Evolutionary conservation across 1,140 invertebrate species (phyloP).

Genomic region (Trichonephila clavipes): DNA sequence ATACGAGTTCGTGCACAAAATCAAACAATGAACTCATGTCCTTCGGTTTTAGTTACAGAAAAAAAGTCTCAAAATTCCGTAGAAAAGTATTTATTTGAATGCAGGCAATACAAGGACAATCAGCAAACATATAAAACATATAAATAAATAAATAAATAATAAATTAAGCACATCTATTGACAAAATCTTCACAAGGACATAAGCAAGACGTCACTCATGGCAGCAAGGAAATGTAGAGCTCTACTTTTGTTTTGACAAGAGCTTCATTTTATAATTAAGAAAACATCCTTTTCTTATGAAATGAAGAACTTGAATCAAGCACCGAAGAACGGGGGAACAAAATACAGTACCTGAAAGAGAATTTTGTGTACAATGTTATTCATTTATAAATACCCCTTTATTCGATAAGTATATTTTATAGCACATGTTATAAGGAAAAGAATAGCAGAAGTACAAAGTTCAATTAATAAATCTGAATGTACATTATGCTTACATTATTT

Average conservation of each 20-base stretch:
- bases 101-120: background rate
- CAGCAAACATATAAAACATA: background rate
- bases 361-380: background rate
- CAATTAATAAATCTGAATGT: too few species aligned
- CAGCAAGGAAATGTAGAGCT: background rate
- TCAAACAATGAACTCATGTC: too few species aligned
- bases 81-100: background rate
- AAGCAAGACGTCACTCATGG: background rate
- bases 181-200: slow-evolving; percentile 6
- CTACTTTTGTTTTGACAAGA: background rate
- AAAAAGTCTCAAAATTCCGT: background rate
- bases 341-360: background rate
- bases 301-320: background rate
- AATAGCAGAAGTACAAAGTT: too few species aligned
- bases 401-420: background rate
- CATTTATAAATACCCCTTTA: background rate
- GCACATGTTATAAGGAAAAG: background rate
- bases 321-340: background rate
- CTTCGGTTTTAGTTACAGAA: background rate
- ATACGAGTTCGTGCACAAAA: too few species aligned
- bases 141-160: background rate
- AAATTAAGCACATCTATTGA: background rate
- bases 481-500: too few species aligned
- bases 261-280: background rate
- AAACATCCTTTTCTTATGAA: background rate